Evolutionary conservation across 2,888 invertebrate genomes (phyloP), one percentile per base, ranked within the genome.

Genomic region (Xestia ashworthii): DNA sequence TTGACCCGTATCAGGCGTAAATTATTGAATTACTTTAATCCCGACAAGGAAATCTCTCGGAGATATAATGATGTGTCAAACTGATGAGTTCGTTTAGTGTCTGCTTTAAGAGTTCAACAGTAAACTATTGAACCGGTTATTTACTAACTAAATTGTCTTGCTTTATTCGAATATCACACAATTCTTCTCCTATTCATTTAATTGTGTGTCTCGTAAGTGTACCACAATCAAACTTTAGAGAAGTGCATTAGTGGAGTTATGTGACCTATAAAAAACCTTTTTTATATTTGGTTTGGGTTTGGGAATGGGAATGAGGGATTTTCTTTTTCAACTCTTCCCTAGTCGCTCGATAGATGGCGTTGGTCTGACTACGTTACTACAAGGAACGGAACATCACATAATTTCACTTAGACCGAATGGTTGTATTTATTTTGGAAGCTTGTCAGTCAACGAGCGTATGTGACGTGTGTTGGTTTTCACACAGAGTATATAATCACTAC

Each of bases 51-150:
- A 92, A 90, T 87, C 84, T 78, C 85, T 88, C 87, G 71, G 87
- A 89, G 87, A 88, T 90, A 88, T 88, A 85, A 89, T 90, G 91
- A 92, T 93, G 92, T 93, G 93, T 94, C 93, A 93, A 93, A 87
- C 80, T 66, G 44, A 62, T 89, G 65, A 72, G 74, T 82, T 81
- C 77, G 62, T 87, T 83, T 32, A 48, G 68, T 83, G 78, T 76
- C 81, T 62, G 25, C 69, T 76, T 41, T 64, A 60, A 0, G 32
- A 71, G 32, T 46, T 74, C 41, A 64, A 19, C n/a, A 32, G 5
- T 41, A 58, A 44, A 76, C 14, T 55, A 22, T 25, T 41, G 14
- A 22, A 44, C 22, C 22, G 14, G 16, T 38, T 16, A 6, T 14
- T 50, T 11, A 0, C 5, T n/a, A 8, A 8, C 53, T 16, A 41